A percentile compares a stretch with the other conserved stretches of the same genome.
phyloP scores from a whole-genome alignment of 1,140 invertebrate genomes.

The Atta cephalotes region DNA sequence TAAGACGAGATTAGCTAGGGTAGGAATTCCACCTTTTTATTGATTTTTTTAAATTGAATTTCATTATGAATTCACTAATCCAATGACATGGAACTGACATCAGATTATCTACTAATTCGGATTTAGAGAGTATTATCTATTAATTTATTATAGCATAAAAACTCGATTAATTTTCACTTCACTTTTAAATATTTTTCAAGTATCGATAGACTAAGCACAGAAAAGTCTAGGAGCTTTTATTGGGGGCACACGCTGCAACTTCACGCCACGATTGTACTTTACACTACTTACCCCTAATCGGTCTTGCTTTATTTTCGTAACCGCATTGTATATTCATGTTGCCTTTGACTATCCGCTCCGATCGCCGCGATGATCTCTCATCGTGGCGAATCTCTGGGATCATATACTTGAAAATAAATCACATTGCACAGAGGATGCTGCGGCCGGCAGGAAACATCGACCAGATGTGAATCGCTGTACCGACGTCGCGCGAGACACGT shows the following conservation, averaged over 20 bases:
- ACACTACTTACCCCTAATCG: background rate
- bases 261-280: background rate
- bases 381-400: conserved; percentile 68
- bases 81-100: too few species aligned
- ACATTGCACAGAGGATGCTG: conserved; percentile 64
- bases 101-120: too few species aligned
- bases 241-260: background rate
- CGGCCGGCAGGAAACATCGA: conserved; percentile 70
- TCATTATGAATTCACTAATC: too few species aligned
- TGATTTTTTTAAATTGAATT: too few species aligned
- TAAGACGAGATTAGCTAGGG: too few species aligned
- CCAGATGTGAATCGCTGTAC: conserved; percentile 68
- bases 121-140: too few species aligned
- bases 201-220: background rate
- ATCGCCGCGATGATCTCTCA: conserved; percentile 21
- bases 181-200: background rate
- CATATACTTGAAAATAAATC: conserved; percentile 72
- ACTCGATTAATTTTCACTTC: background rate
- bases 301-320: conserved; percentile 37
- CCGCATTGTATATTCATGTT: conserved; percentile 32
- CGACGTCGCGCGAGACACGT: conserved; percentile 72
- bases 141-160: background rate
- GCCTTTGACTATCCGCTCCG: conserved; percentile 43
- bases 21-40: too few species aligned
- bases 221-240: background rate